Base-by-base conservation (phyloP, 2,888 invertebrate genomes). In the Priocnemis perturbator region DNA sequence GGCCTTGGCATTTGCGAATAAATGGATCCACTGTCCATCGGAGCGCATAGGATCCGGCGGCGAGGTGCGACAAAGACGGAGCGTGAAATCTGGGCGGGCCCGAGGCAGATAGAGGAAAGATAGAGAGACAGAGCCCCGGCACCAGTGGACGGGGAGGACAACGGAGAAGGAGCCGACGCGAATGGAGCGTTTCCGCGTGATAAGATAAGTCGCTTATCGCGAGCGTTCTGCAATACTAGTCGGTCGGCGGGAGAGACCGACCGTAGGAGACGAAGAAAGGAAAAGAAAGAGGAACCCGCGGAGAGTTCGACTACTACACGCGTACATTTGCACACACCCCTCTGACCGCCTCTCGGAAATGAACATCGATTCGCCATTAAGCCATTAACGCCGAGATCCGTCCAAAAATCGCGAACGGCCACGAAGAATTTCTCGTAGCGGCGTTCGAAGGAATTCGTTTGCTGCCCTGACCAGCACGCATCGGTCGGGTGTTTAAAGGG, bases 1-100 rank as follows among this genome's bases (percentile, higher is more conserved):
- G 58, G 64, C 67, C 71, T 87, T 88, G 87, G 83, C 82, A 82
- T 83, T 87, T 81, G 83, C 84, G 86, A 86, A 88, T 87, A 88
- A 88, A 88, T 86, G 87, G 84, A 86, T 79, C 83, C 84, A 82
- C 86, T 86, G 86, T 86, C 75, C 73, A 71, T 67, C 72, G 60
- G 73, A 56, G 69, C 30, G 56, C 63, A 37, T 37, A 37, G 37
- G 37, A 37, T 37, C 37, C 11, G 37, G 2, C 37, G 67, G 62
- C 58, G 58, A 68, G 64, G 55, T 55, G 44, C 60, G 62, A 55
- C 17, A 52, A 58, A 21, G 61, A 62, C 58, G 47, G 67, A 61
- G 50, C 37, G 37, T 37, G 37, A 37, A 37, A 37, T 37, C 37
- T 37, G 53, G 56, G 56, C 45, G 63, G 45, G 21, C 58, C 21